These are phyloP conservation scores for Reticulitermes lucifugus DNA, from an alignment of 2,888 invertebrate genomes.

Conservation along the genomic window DNA sequence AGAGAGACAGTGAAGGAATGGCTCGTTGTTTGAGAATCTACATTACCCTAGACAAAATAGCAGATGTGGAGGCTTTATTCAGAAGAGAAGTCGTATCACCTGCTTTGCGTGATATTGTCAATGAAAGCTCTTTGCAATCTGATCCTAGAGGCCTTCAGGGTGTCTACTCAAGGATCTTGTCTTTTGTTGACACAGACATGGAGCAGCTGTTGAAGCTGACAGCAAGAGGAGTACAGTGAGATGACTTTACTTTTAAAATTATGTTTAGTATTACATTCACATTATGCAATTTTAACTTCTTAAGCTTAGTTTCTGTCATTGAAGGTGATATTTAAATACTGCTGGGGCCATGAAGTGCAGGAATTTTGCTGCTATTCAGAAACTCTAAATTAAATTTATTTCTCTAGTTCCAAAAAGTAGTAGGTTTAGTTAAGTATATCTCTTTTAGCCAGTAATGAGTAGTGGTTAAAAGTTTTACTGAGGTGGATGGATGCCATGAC, in stretches of 20 bases:
- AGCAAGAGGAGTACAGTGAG: conserved; percentile 12
- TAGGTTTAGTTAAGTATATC: no score
- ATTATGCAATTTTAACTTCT: no score
- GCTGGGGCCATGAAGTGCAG: no score
- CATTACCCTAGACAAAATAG: conserved; percentile 74
- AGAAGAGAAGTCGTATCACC: conserved; percentile 76
- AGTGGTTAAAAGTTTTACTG: no score
- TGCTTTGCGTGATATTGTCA: conserved; percentile 77
- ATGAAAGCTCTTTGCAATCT: conserved; percentile 72
- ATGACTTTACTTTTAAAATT: not conserved
- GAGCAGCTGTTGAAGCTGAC: conserved; percentile 63
- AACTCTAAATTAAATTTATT: no score
- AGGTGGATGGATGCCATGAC: no score
- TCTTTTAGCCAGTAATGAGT: no score
- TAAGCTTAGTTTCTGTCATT: no score
- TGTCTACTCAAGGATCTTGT: conserved; percentile 78
- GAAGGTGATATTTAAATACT: no score
- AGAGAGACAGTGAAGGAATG: conserved; percentile 65
- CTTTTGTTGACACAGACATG: conserved; percentile 78
- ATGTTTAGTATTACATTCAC: no score
- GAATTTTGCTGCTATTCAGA: no score
- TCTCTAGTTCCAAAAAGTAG: no score
- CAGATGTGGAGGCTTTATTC: conserved; percentile 78
- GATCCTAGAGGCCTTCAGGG: conserved; percentile 75
- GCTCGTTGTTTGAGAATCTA: conserved; percentile 71